Conservation (phyloP, 1,140 invertebrate genomes). For the Oryzaephilus surinamensis region DNA sequence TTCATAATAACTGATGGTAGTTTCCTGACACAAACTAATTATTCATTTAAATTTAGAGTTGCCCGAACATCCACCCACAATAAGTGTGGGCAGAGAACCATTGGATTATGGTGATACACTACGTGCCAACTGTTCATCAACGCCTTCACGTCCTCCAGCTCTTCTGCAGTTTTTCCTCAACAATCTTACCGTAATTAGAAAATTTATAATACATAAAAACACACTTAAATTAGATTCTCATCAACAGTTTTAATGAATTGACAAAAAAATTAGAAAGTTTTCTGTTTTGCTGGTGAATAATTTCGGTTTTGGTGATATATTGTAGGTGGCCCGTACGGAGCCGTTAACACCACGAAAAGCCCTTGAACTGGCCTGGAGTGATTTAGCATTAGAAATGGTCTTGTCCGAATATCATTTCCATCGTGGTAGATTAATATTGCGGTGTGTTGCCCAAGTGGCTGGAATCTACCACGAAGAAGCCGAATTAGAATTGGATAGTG, state of each 20-base stretch:
- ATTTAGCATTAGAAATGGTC: slow-evolving; percentile 26
- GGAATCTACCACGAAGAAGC: slow-evolving; percentile 43
- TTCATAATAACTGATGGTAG: too few species aligned
- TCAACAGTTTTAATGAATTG: slow-evolving; percentile 24
- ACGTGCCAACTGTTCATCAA: slow-evolving; percentile 61
- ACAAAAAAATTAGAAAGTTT: slow-evolving; percentile 18
- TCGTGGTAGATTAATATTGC: slow-evolving; percentile 38
- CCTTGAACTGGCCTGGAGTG: slow-evolving; percentile 29
- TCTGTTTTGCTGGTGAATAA: not conserved
- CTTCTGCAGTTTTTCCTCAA: slow-evolving; percentile 64
- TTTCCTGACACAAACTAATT: too few species aligned
- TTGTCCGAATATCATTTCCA: slow-evolving; percentile 33
- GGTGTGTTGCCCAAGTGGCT: slow-evolving; percentile 42
- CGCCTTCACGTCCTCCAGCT: slow-evolving; percentile 60
- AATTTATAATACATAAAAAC: slow-evolving; percentile 1
- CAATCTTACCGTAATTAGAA: slow-evolving; percentile 49
- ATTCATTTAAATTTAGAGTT: slow-evolving; percentile 39
- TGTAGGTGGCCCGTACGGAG: slow-evolving; percentile 35
- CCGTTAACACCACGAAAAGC: slow-evolving; percentile 24
- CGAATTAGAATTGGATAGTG: slow-evolving; percentile 40
- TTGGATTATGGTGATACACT: slow-evolving; percentile 51
- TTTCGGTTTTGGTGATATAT: not conserved
- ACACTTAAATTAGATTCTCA: too few species aligned
- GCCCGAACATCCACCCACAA: slow-evolving; percentile 44
- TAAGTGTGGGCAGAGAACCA: slow-evolving; percentile 35